Base-by-base conservation (phyloP, 1,140 invertebrate genomes). In the Vanessa atalanta region DNA sequence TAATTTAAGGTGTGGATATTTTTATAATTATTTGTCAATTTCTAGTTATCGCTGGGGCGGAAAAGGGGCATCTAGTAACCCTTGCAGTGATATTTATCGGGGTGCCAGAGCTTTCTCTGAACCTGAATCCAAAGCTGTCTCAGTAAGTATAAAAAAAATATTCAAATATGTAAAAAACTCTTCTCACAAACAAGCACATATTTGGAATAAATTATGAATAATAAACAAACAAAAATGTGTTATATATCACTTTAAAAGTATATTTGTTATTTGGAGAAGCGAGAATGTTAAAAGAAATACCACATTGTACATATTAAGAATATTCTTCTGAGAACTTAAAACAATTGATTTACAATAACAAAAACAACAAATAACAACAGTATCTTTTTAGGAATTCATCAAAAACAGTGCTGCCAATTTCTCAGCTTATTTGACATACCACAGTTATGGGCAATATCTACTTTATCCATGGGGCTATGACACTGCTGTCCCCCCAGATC, bases 101-200 rank as follows among this genome's bases (percentile, higher is more conserved):
- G 98, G 99, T n/a, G 93, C 95, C 0, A 89, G 93, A 8, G 94
- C 98, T 0, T 99, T 99, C 89, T 99, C 98, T 0, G 98, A 99
- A 93, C 96, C 97, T 0, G 98, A 99, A 93, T 97, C 97, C 6
- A 94, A 93, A 83, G 96, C 97, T 1, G 94, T 96, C 57, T 88
- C 94, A 8, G 95, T 96, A 84, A 95, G 94, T 79, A 93, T 95
- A 26, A 79, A 94, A 84, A 75, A 60, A 0, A 60, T 2, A 31
- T 31, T 26, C 14, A 53, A 7, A 50, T 51, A 26, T 47, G 4
- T 51, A 9, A 11, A 9, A 31, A 31, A 31, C 3, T 31, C 26
- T 31, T 31, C 26, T 31, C 6, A 31, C 26, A 3, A 31, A 4
- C 26, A 31, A 31, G 26, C 3, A 43, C 37, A 43, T 9, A 9